These are phyloP conservation scores for Harpalus rufipes DNA, from an alignment of 2,888 invertebrate genomes.

Conservation along the genomic window DNA sequence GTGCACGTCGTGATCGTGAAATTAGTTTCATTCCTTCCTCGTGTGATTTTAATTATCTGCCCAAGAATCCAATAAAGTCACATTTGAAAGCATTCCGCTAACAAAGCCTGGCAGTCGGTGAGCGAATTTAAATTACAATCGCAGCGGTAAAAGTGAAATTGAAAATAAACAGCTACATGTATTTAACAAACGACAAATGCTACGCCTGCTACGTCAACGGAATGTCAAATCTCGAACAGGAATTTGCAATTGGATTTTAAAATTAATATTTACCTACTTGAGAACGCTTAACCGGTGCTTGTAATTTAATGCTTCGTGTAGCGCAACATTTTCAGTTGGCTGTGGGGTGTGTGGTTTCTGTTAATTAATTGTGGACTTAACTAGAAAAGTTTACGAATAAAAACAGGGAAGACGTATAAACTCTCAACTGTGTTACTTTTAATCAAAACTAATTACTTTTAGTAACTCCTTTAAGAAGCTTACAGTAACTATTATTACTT, in stretches of 20 bases:
- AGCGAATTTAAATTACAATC: slow-evolving; percentile 49
- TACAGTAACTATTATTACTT: too few species aligned
- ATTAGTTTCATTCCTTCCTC: slow-evolving; percentile 55
- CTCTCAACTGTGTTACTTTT: too few species aligned
- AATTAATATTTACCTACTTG: slow-evolving; percentile 46
- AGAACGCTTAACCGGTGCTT: background rate
- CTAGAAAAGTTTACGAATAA: too few species aligned
- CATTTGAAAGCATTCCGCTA: slow-evolving; percentile 48
- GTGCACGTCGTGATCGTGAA: slow-evolving; percentile 10
- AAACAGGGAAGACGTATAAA: too few species aligned
- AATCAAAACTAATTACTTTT: too few species aligned
- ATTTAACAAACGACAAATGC: slow-evolving; percentile 45
- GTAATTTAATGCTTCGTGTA: slow-evolving; percentile 19
- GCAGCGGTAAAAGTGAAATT: slow-evolving; percentile 50
- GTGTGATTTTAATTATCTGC: slow-evolving; percentile 54
- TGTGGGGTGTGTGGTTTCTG: background rate
- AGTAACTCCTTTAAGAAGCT: too few species aligned
- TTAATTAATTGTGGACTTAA: background rate
- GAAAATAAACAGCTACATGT: slow-evolving; percentile 51
- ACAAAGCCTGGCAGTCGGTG: slow-evolving; percentile 4
- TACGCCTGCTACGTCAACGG: background rate
- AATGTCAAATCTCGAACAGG: slow-evolving; percentile 12
- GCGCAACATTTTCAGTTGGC: slow-evolving; percentile 16
- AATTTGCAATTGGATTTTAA: slow-evolving; percentile 28
- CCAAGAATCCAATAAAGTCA: slow-evolving; percentile 56